Evolutionary conservation across 2,797 vertebrate genomes (phyloP), one percentile per base, ranked within the genome.

Genomic region (Urocyon cinereoargenteus): DNA sequence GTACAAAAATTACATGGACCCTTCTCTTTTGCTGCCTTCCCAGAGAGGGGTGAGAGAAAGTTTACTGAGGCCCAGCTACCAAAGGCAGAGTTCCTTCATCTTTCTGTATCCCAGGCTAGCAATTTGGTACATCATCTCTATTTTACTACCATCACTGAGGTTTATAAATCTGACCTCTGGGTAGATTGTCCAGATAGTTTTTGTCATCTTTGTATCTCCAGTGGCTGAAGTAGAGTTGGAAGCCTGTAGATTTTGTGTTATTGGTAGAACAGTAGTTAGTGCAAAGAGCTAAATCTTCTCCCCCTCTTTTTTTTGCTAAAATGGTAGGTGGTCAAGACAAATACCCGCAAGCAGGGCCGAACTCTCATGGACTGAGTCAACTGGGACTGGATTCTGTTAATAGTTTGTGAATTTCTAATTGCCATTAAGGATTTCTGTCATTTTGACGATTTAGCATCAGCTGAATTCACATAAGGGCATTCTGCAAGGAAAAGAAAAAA

Each of bases 341-440:
- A 57, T 24, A 16, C 34, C 31, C 0, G 1, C 10, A 77, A 75
- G n/a, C 21, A 78, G 15, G 8, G 24, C 31, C 62, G 31, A 82
- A 11, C 10, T 14, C 26, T n/a, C 24, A 34, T 3, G 45, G 24
- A 24, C 10, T 89, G 68, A 78, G 26, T 85, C 61, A 34, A 5
- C 3, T 12, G 66, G 36, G 11, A 51, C n/a, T n/a, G 28, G 55
- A 53, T 88, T 95, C 87, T 92, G 86, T 45, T 14, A 28, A 61
- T 21, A 83, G 73, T 34, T 45, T 9, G n/a, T 90, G 66, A 82
- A 77, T 88, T 95, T 88, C 81, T 53, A 94, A 90, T 45, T 45
- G 40, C 40, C 40, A 45, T 45, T 8, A 45, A 45, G 40, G 40
- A 45, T 45, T 45, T 45, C 12, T 75, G 59, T 61, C 70, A 81